Base-by-base conservation (phyloP, 1,140 invertebrate species). In the Melipona quadrifasciata region DNA sequence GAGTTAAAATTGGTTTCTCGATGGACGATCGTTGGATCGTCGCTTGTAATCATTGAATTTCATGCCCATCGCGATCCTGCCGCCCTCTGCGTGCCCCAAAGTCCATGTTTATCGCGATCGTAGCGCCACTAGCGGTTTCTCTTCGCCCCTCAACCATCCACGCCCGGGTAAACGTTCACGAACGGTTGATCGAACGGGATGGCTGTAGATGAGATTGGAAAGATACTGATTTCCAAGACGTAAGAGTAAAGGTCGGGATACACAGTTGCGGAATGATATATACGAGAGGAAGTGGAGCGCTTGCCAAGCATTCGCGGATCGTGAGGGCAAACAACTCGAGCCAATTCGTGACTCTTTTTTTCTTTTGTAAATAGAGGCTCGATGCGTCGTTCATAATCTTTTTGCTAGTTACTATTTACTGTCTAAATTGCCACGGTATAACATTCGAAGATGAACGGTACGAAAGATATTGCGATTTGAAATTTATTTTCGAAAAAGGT, bases 1-100 rank as follows among this genome's bases (percentile, higher is more conserved):
- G 10, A n/a, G 74, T 0, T 21, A 39, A 77, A 77, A 77, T 77
- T 77, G 74, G 34, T 64, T 77, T 77, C 16, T 27, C 21, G 74
- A 47, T 51, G n/a, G 24, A 65, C 34, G 74, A 65, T 51, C 21
- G 31, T 47, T 34, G 34, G 17, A 21, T 17, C 31, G 34, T 21
- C 34, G 34, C 51, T 77, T 47, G 34, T 64, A 77, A 77, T 64
- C 24, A 47, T 77, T 58, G 31, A 75, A 75, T 75, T 39, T 58
- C 19, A n/a, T 58, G 31, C 53, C 73, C 14, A 27, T 74, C 24
- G 27, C 53, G n/a, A 73, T 10, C 19, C 34, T 24, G 2, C n/a
- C 21, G 53, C 53, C 27, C 73, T 17, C 53, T 57, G 21, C 17
- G 4, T 57, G 73, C 19, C 11, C 72, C 27, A 57, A 27, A 74